Evolutionary conservation across 2,888 invertebrate species (phyloP), one percentile per base, ranked within the genome.

Genomic region (Frankliniella intonsa): DNA sequence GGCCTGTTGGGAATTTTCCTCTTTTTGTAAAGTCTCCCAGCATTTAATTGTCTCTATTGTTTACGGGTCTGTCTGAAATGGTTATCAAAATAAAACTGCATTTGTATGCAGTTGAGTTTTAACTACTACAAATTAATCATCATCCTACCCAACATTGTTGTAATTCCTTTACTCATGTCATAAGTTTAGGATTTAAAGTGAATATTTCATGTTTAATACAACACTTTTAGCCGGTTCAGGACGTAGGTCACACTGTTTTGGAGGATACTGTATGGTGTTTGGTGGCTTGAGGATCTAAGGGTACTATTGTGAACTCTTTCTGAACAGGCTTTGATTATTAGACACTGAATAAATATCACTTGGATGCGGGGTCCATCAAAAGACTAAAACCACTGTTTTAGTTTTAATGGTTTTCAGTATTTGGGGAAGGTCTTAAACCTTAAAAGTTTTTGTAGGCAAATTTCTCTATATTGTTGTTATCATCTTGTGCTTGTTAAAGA

Each of bases 11-110:
- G 69, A 76, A 76, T 76, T 76, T 76, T 76, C 25, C 69, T 76
- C 12, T 10, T 22, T 25, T 22, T 25, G 22, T 22, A 22, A 76
- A 76, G 22, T 76, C 69, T 76, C 69, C 69, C 69, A 25, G 69
- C 69, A 76, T 25, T n/a, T 76, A 76, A 25, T 76, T 76, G 25
- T 76, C 25, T 76, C 69, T 25, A 25, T 76, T 76, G 69, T 76
- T 76, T 76, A 76, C 69, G 69, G 69, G 69, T 76, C 69, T 76
- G 69, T 76, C 69, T 25, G 69, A 62, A 62, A 62, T 62, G 62
- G 62, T 62, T 62, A 62, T 62, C 62, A 19, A n/a, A 76, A 76
- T 76, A 11, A 25, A 9, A 25, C 69, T 25, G 10, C 69, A 22
- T 76, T 25, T 25, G 69, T 12, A 76, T 25, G 38, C 38, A 5